Evolutionary conservation across 2,113 vertebrate species (phyloP), one percentile per base, ranked within the genome.

Genomic region (Ctenomys sociabilis): DNA sequence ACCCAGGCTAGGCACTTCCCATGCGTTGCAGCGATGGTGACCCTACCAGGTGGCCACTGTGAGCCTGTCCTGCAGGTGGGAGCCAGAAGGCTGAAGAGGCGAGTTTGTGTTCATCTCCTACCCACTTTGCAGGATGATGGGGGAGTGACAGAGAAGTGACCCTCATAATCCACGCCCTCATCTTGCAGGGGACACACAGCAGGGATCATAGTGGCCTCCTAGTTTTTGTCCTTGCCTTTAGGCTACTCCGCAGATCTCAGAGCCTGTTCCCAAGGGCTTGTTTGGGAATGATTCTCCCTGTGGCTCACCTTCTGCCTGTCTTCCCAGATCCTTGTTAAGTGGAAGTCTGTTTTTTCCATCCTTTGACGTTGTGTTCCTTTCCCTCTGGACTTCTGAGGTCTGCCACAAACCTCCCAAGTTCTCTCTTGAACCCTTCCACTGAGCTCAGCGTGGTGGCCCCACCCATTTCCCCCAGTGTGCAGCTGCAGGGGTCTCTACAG

Each of bases 381-480:
- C 32, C 6, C 52, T 24, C 6, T 7, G 37, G 57, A 83, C 30
- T 66, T 35, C n/a, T 68, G 0, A 0, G 0, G 21, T 13, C 28
- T 26, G 26, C 24, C 5, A 0, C 0, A 12, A 66, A 43, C 10
- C 35, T 30, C 63, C 70, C 21, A 68, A 40, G 17, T 49, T 24
- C 21, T 30, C 32, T 59, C 10, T 7, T 4, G 4, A 16, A 0
- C 26, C 37, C 32, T 88, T 49, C 54, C 26, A 21, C 17, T 0
- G 7, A 0, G 30, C 59, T 17, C 0, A 0, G 21, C 7, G 7
- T 30, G 61, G 21, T 13, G 16, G 1, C 30, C 54, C 52, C 63
- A 7, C 10, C 2, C 32, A n/a, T 49, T 24, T 77, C 64, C 57
- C 54, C 68, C 49, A 70, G 16, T 40, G 54, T 63, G 17, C 0